Base-by-base conservation (phyloP, 2,797 vertebrate species). In the Clamator glandarius region DNA sequence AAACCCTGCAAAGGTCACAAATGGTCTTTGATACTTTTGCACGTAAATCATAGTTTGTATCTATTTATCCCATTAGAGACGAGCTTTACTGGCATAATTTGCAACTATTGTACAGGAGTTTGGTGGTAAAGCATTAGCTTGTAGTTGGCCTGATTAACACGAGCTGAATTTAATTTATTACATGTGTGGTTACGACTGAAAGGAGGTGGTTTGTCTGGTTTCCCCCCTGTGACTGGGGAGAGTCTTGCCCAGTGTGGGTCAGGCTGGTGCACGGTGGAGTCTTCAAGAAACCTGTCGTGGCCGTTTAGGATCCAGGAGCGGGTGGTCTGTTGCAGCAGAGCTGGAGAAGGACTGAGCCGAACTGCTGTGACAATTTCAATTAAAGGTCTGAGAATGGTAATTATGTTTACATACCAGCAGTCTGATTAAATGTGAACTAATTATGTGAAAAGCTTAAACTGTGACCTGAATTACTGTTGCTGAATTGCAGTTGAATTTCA, bases 361-460 rank as follows among this genome's bases (percentile, higher is more conserved):
- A 63, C 70, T 70, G 75, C 92, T 87, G 80, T 90, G 94, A 88
- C 92, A 90, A 74, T 93, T 96, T 94, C 93, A 94, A 93, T 96
- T 96, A 95, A 80, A 94, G 92, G 95, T 93, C 96, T 95, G 95
- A 87, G 93, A 82, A 95, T 83, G 84, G 86, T 95, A 95, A 95
- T 96, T 96, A 87, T 95, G 88, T 96, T 96, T 95, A 93, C 92
- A 90, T 95, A 94, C 74, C 68, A 87, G 74, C 70, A 87, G 93
- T 80, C 90, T 96, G 93, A 96, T 95, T 95, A 94, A 92, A 87
- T 90, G 88, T 95, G 95, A 96, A 93, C 92, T 95, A 95, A 96
- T 94, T 95, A 95, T 80, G 61, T 75, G 78, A 79, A 93, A 95
- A 90, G 84, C 93, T 92, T 96, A 92, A 95, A 93, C 92, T 95